Percentiles rank a stretch among this genome's conserved stretches.
phyloP scores from a whole-genome alignment of 2,113 vertebrate genomes.

The Perca flavescens region DNA sequence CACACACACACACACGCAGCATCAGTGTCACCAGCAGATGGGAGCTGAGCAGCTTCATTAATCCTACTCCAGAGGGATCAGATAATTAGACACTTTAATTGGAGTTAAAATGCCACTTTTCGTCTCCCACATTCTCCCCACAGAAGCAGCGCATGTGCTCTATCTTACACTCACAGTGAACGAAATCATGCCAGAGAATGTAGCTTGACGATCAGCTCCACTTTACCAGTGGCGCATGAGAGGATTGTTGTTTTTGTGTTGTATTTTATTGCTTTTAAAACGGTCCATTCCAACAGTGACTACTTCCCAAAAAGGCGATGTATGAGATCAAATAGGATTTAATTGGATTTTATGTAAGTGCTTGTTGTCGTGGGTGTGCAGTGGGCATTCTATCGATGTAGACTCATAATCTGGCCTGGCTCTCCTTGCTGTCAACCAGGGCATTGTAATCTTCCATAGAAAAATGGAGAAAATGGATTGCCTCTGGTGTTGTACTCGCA shows the following conservation, averaged over 20 bases:
- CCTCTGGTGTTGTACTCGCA: background rate
- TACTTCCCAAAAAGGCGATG: background rate
- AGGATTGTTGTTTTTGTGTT: background rate
- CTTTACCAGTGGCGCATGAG: conserved; percentile 6
- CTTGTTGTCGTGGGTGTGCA: background rate
- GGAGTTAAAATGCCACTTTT: conserved; percentile 53
- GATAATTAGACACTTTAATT: conserved; percentile 73
- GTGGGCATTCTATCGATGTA: background rate
- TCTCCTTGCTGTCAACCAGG: background rate
- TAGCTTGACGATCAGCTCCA: conserved; percentile 19
- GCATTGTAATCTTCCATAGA: conserved; percentile 10
- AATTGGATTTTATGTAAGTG: conserved; percentile 30
- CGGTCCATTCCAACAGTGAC: background rate
- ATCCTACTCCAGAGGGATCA: conserved; percentile 60
- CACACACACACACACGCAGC: conserved; percentile 9
- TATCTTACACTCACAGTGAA: background rate
- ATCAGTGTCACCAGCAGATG: conserved; percentile 70
- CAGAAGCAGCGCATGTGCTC: background rate
- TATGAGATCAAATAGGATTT: conserved; percentile 14
- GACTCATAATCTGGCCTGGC: background rate
- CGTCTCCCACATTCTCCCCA: conserved; percentile 3
- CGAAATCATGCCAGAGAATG: background rate
- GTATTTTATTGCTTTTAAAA: conserved; percentile 14
- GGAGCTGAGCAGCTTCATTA: conserved; percentile 68
- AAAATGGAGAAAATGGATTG: background rate